Evolutionary conservation across 2,113 vertebrate species (phyloP), one percentile per base, ranked within the genome.

Genomic region (Tricholaema leucomelas): DNA sequence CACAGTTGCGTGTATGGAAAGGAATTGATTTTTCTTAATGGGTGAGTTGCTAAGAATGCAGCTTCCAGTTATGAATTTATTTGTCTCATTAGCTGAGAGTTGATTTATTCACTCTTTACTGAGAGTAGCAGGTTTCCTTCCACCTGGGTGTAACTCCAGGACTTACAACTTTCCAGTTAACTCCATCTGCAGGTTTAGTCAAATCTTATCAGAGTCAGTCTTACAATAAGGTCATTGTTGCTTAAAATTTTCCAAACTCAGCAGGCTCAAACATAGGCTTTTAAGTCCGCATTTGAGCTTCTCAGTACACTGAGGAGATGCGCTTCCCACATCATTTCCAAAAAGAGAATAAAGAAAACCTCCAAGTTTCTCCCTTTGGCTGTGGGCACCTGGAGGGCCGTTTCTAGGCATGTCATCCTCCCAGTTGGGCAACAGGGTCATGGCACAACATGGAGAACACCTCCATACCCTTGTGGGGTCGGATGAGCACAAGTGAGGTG

Each of bases 51-150:
- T 83, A 35, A 46, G 50, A 83, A 83, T 10, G 61, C 44, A 74
- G 56, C 60, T 87, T 91, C 70, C 40, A 87, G 54, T 73, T 88
- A 85, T 64, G 23, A 94, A 88, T 88, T 93, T 90, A 84, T 84
- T 89, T 88, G 33, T 40, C 71, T 92, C 65, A 77, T 89, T 93
- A 93, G 7, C 38, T 61, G 74, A 89, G 71, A 76, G 24, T 16
- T 87, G 84, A 92, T 94, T 95, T 92, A 93, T 89, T 92, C 75
- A 71, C n/a, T 76, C 78, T 86, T 67, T 85, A 90, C 56, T 87
- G 78, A 89, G 18, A 76, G 78, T 70, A 82, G 46, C 46, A 87
- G 14, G 23, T 92, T 95, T 95, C 75, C 40, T 91, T 92, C 56
- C 64, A 85, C 52, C 74, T 73, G 27, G 9, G 8, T 93, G 27